Conservation (phyloP, 2,888 invertebrate genomes). For the Xestia xanthographa region DNA sequence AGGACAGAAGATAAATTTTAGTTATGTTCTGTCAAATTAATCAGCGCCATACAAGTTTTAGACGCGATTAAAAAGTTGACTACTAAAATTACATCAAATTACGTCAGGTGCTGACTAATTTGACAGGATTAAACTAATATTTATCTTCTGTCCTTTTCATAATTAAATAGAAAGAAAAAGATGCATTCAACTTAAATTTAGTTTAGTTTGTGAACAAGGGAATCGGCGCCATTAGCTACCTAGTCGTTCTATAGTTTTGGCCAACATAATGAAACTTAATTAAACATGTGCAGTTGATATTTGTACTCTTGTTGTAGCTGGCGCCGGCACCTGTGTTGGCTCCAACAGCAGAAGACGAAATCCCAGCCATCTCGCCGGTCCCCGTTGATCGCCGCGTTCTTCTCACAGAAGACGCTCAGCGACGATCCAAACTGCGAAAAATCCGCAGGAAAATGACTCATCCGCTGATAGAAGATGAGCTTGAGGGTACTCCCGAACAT, state of each 20-base stretch:
- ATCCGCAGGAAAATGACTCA: conserved; percentile 81
- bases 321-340: conserved; percentile 69
- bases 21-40: no score
- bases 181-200: no score
- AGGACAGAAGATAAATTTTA: no score
- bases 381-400: conserved; percentile 81
- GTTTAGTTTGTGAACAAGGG: no score
- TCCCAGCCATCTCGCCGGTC: conserved; percentile 75
- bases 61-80: no score
- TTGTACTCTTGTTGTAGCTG: conserved; percentile 61
- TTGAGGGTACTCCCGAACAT: conserved; percentile 79
- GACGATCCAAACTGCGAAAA: conserved; percentile 82
- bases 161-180: no score
- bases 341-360: conserved; percentile 78
- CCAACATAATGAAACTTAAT: background rate
- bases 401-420: conserved; percentile 82
- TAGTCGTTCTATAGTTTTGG: background rate
- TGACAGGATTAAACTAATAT: no score
- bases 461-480: conserved; percentile 78
- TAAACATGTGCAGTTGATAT: background rate
- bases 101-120: no score
- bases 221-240: no score
- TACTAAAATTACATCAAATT: no score
- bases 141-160: no score
- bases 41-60: no score